Evolutionary conservation across 2,797 vertebrate species (phyloP).

Genomic region (Netta rufina): DNA sequence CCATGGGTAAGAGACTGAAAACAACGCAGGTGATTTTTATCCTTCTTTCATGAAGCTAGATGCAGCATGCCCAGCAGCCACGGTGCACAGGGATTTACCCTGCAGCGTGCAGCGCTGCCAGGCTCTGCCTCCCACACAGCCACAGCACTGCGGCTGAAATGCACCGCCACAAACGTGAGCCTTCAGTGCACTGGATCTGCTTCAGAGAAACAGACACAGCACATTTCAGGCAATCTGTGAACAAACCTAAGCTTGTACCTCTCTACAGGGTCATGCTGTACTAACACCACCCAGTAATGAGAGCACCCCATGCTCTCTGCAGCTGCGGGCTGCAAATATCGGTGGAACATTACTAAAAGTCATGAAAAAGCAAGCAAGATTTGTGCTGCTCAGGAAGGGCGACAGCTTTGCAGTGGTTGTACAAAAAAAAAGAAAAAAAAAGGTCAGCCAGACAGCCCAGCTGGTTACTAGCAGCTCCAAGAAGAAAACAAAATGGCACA

Average conservation of each 20-base stretch:
- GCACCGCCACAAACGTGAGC: background rate
- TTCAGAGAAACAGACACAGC: background rate
- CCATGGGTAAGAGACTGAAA: background rate
- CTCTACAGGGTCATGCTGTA: background rate
- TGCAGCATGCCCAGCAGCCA: background rate
- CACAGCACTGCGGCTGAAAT: background rate
- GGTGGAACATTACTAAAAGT: background rate
- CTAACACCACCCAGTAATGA: background rate
- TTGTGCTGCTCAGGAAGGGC: background rate
- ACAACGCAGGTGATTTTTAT: background rate
- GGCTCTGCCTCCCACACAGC: background rate
- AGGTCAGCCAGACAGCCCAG: background rate
- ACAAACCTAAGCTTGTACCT: slow-evolving; percentile 1
- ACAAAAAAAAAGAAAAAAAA: background rate
- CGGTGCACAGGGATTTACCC: background rate
- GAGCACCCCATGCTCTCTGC: background rate
- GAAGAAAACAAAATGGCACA: background rate
- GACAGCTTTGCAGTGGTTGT: background rate
- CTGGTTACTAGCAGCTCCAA: slow-evolving; percentile 1
- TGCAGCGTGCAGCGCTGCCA: background rate
- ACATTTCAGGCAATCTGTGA: slow-evolving; percentile 9
- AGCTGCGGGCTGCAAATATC: background rate
- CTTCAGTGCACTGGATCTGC: background rate
- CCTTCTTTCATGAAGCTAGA: background rate
- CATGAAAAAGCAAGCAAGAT: background rate